These are phyloP conservation scores for Corydoras maculifer DNA, from an alignment of 2,113 vertebrate species.

Conservation along the genomic window DNA sequence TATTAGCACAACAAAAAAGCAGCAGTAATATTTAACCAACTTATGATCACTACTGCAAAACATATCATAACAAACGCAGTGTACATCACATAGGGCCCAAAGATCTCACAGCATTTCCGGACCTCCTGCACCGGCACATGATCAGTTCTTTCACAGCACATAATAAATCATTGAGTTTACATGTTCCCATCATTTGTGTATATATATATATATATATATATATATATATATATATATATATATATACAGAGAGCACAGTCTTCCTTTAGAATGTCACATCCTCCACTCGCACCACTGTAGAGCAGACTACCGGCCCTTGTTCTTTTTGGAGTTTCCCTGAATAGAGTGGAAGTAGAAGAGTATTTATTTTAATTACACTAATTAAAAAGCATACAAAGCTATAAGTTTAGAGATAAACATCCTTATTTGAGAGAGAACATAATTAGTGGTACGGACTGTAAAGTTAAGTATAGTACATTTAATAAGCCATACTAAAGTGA, in stretches of 20 bases:
- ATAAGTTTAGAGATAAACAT: not conserved
- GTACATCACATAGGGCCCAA: too few species aligned
- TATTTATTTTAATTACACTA: constrained; percentile 1
- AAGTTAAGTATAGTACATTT: too few species aligned
- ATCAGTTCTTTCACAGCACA: not conserved
- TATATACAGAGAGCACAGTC: not conserved
- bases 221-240: too few species aligned
- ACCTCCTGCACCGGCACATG: too few species aligned
- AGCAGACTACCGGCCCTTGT: constrained; percentile 79
- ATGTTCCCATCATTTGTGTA: not conserved
- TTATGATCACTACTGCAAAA: too few species aligned
- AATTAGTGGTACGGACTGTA: too few species aligned
- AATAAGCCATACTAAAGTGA: too few species aligned
- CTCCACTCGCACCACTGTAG: not conserved
- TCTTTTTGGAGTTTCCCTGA: constrained; percentile 94
- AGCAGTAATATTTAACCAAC: not conserved
- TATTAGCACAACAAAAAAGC: not conserved
- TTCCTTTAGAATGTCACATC: not conserved
- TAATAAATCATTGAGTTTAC: not conserved
- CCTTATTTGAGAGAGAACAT: not conserved
- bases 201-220: too few species aligned
- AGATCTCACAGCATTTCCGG: too few species aligned
- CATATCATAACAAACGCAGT: too few species aligned
- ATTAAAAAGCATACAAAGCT: not conserved
- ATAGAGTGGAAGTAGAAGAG: constrained; percentile 37